Evolutionary conservation across 2,113 vertebrate genomes (phyloP), one percentile per base, ranked within the genome.

Genomic region (Cephalopholis sonnerati): DNA sequence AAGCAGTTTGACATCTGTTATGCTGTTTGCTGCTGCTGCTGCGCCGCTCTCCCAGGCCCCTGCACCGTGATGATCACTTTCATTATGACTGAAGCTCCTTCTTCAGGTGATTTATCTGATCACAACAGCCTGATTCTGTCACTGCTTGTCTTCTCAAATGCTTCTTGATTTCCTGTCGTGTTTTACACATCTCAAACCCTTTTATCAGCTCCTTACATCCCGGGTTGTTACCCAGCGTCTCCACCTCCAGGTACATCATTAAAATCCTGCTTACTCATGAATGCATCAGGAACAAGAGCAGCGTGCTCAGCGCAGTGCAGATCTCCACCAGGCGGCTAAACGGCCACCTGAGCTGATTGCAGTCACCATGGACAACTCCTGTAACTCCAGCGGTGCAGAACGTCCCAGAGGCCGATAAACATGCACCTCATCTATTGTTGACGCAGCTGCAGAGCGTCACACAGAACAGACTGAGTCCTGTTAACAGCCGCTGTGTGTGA

Each of bases 1-100:
- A 91, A 81, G 79, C 87, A 70, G 78, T 86, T 84, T 81, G 86
- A 86, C 80, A 89, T 89, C 88, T 82, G 83, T 77, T 57, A 22
- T 58, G 81, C 77, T 75, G 85, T 79, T 88, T 89, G 70, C 63
- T 24, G 41, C 27, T 7, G 15, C 69, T 53, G 59, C 71, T 61
- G 2, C 2, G 67, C 54, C 0, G 24, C 78, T 72, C 82, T 82
- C 61, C 1, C 27, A 81, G 82, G 66, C 63, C 54, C 41, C 54
- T 1, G 66, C 66, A 17, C 79, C 77, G n/a, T 2, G 3, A 61
- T 55, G 78, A 91, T 81, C 70, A 79, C 82, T 66, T 67, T 50
- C 69, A 74, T 81, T 62, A 70, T 53, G 55, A 82, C 16, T 48
- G 53, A 82, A 32, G 82, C 82, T 25, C 3, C 63, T 55, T 74